Evolutionary conservation across 2,797 vertebrate species (phyloP), one percentile per base, ranked within the genome.

Genomic region (Bradypodion ventrale): DNA sequence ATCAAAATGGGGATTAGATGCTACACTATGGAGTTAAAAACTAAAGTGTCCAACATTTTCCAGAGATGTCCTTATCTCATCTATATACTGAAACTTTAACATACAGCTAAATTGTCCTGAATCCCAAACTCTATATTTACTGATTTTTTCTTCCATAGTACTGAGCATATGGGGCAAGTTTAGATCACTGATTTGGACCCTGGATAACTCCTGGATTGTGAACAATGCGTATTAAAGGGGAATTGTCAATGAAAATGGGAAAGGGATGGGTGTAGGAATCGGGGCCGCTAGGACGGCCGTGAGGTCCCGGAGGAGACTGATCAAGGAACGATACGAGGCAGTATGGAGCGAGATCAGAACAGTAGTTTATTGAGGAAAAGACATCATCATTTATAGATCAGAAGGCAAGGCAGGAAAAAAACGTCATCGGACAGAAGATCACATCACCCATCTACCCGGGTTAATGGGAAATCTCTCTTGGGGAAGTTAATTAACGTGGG

Each of bases 101-200:
- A 27, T 8, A n/a, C 6, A 66, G 12, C 62, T 60, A 12, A 32
- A 42, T 42, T 19, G 75, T 80, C 2, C 32, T 79, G 25, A 56
- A 37, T 29, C 42, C 7, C 27, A 19, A 78, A 65, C 27, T 21
- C 16, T 32, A 13, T 19, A 46, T 74, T 74, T 32, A 42, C 29
- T 37, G 44, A n/a, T 8, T n/a, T 65, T 12, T 78, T 27, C 15
- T 42, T 49, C 25, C 4, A 10, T 19, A 49, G 25, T 49, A 23
- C 5, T 83, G 35, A 76, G 66, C 65, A 65, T 65, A 66, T 75
- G n/a, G n/a, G n/a, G n/a, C n/a, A n/a, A n/a, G n/a, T n/a, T n/a
- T n/a, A n/a, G n/a, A n/a, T n/a, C 62, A 7, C 46, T 35, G 42
- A 77, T 69, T 25, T 52, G 21, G 46, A n/a, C n/a, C 5, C 23